Conservation (phyloP, 1,140 invertebrate species). For the Pseudobourletiella spinata region DNA sequence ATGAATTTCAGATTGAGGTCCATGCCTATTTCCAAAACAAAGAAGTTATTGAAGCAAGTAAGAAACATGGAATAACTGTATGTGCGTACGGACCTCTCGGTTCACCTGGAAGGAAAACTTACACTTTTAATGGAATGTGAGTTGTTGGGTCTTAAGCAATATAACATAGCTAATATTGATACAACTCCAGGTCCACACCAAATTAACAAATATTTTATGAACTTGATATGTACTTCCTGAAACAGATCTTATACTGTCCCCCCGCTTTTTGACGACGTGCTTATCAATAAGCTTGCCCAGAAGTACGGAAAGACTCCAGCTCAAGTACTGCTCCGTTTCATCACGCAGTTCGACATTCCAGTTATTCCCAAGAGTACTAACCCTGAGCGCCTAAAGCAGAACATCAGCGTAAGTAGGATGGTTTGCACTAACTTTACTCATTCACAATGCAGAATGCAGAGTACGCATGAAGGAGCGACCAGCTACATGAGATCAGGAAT, state of each 20-base stretch:
- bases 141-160: too few species aligned
- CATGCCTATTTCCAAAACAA: constrained; percentile 46
- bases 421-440: background rate
- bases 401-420: constrained; percentile 41
- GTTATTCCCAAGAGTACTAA: constrained; percentile 80
- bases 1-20: constrained; percentile 39
- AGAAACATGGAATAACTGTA: constrained; percentile 27
- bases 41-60: constrained; percentile 41
- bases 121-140: constrained; percentile 10
- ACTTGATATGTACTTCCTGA: too few species aligned
- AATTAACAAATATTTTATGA: too few species aligned
- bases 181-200: too few species aligned
- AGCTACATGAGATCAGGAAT: background rate
- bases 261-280: constrained; percentile 50
- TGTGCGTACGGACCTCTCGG: constrained; percentile 10
- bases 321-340: constrained; percentile 67
- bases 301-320: constrained; percentile 61
- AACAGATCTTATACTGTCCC: background rate
- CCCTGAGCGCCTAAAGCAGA: constrained; percentile 55
- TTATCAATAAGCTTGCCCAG: constrained; percentile 57
- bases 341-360: constrained; percentile 59
- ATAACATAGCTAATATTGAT: too few species aligned
- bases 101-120: constrained; percentile 44
- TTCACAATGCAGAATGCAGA: background rate
- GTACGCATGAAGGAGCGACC: background rate